A percentile compares a stretch with the other conserved stretches of the same genome.
Conservation (phyloP, 2,888 invertebrate species). For the Drosophila fungiperda region DNA sequence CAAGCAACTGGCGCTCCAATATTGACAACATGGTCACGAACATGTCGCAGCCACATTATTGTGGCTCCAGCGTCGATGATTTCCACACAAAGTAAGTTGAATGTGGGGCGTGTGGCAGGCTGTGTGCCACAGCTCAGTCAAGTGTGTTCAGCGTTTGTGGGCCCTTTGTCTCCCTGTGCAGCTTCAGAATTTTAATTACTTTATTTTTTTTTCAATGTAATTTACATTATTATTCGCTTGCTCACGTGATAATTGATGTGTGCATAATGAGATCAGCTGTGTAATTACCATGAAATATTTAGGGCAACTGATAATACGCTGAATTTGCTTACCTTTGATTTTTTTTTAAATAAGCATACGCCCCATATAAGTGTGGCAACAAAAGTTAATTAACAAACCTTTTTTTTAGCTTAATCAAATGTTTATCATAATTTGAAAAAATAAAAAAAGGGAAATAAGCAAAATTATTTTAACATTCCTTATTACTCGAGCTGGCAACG, state of each 20-base stretch:
- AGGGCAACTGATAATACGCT: conserved; percentile 4
- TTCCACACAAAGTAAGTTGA: conserved; percentile 84
- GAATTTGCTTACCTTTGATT: conserved; percentile 20
- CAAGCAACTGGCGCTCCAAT: conserved; percentile 31
- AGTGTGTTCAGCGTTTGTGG: not conserved
- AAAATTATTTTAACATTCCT: not conserved
- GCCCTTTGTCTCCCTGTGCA: conserved; percentile 12
- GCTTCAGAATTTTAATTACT: conserved; percentile 70
- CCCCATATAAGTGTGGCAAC: not conserved
- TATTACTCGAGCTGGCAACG: not conserved
- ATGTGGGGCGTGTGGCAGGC: not conserved
- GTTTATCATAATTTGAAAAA: not conserved
- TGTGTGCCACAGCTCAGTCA: not conserved
- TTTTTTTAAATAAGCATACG: conserved; percentile 7
- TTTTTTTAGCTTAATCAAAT: not conserved
- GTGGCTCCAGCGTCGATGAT: conserved; percentile 83
- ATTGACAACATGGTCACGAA: conserved; percentile 80
- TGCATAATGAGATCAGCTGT: conserved; percentile 60
- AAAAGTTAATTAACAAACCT: conserved; percentile 8
- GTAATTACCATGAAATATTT: conserved; percentile 58
- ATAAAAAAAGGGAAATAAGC: not conserved
- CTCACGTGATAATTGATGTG: conserved; percentile 43
- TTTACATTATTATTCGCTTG: conserved; percentile 70
- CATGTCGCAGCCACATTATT: conserved; percentile 83
- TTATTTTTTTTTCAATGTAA: conserved; percentile 50